Evolutionary conservation across 2,797 vertebrate genomes (phyloP).

Genomic region (Triplophysa bombifrons): DNA sequence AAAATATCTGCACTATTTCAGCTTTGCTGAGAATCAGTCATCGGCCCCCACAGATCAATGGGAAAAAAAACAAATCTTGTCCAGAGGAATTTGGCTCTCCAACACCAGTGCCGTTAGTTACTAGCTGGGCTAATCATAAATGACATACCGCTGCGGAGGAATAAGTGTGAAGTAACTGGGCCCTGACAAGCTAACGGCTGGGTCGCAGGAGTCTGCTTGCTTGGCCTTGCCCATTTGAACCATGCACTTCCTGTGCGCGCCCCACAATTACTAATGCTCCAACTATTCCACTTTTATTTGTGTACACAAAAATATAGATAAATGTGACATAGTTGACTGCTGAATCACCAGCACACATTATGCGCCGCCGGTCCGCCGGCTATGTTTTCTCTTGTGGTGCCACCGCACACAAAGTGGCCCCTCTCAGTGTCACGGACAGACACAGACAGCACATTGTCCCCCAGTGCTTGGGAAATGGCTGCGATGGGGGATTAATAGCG

Average conservation of each 20-base stretch:
- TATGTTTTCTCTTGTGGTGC: constrained; percentile 71
- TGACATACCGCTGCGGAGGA: constrained; percentile 27
- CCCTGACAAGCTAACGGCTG: constrained; percentile 26
- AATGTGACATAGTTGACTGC: constrained; percentile 71
- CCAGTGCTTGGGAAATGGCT: constrained; percentile 74
- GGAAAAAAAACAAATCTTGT: constrained; percentile 76
- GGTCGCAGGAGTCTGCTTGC: constrained; percentile 17
- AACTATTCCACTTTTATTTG: constrained; percentile 60
- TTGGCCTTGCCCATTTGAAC: constrained; percentile 61
- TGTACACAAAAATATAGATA: constrained; percentile 74
- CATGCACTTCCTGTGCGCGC: constrained; percentile 63
- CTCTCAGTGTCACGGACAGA: constrained; percentile 67
- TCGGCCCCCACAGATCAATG: constrained; percentile 74
- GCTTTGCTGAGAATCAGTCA: constrained; percentile 74
- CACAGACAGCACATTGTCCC: constrained; percentile 74
- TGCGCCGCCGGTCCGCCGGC: constrained; percentile 59
- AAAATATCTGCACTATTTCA: constrained; percentile 74
- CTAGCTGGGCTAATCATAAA: constrained; percentile 33
- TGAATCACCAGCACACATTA: constrained; percentile 70
- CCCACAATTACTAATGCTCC: constrained; percentile 60
- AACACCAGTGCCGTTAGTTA: constrained; percentile 36
- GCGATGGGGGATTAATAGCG: constrained; percentile 75
- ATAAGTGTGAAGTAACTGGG: constrained; percentile 40
- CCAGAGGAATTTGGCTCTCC: constrained; percentile 71
- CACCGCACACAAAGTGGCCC: constrained; percentile 65